Base-by-base conservation (phyloP, 2,113 vertebrate genomes). In the Zosterops japonicus region DNA sequence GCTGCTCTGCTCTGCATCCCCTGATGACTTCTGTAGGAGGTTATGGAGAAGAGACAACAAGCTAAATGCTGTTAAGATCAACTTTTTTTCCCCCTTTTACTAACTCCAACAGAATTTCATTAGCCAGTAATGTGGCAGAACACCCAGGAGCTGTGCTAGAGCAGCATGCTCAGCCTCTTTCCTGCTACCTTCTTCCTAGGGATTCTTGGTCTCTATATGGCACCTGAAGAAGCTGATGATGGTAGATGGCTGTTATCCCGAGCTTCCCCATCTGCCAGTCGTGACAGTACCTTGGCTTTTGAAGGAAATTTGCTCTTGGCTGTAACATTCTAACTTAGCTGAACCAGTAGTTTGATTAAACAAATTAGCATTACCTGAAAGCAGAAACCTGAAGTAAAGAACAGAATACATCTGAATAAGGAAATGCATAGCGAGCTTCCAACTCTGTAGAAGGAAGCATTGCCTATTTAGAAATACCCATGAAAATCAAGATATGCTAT, bases 121-220 rank as follows among this genome's bases (percentile, higher is more conserved):
- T 70, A 80, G 47, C 42, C 8, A 1, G 33, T 47, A 10, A 5
- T 0, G 0, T 39, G 71, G 23, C 63, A 83, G 67, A 70, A 28
- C 0, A 2, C 21, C 55, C 29, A 12, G 0, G 1, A 83, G 63
- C 82, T 85, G 57, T 46, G 28, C 50, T 72, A 33, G 79, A 65
- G n/a, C 25, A 53, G 23, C 0, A 0, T 42, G 50, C 44, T 36
- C 42, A 29, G 18, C 46, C 36, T 87, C 25, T 55, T 39, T 49
- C 24, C 59, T 1, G 1, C 31, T 39, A 0, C 42, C 10, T 18
- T 23, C 33, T 77, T 67, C 24, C n/a, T 3, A 6, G 33, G 42
- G 77, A 16, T 50, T 83, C 41, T 60, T 2, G 1, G 7, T 56
- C 25, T 80, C 55, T 61, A 5, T 29, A 1, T 18, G 35, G 47